These are phyloP conservation scores for Pitangus sulphuratus DNA, from an alignment of 2,797 vertebrate genomes.

Conservation along the genomic window DNA sequence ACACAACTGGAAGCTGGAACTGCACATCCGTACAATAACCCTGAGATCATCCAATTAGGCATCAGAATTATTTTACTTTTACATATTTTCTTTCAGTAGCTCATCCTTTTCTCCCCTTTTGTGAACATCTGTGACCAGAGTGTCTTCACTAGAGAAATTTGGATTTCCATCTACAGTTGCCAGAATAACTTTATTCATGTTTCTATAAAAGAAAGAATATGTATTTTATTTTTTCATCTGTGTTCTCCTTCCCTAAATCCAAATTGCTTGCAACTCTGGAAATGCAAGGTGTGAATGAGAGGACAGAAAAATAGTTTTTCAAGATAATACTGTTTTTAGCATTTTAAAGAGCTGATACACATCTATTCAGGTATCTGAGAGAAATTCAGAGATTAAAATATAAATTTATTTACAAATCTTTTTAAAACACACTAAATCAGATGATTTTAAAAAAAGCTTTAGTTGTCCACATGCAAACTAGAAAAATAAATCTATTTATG, in stretches of 20 bases:
- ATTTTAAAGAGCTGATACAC: background rate
- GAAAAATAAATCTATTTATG: constrained; percentile 68
- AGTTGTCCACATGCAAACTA: constrained; percentile 67
- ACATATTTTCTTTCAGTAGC: constrained; percentile 19
- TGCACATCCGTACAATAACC: background rate
- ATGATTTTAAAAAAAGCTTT: constrained; percentile 57
- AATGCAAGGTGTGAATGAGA: background rate
- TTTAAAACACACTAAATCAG: constrained; percentile 61
- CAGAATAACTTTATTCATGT: constrained; percentile 31
- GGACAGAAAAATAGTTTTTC: constrained; percentile 6
- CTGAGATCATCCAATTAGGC: background rate
- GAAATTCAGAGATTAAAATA: constrained; percentile 63
- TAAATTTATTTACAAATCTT: constrained; percentile 65
- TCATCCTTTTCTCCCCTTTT: background rate
- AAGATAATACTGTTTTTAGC: constrained; percentile 16
- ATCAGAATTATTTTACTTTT: constrained; percentile 42
- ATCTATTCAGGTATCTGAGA: constrained; percentile 27
- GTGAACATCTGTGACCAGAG: background rate
- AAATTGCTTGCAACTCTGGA: background rate
- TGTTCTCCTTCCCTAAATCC: background rate
- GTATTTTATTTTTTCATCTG: background rate
- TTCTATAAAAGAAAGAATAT: background rate
- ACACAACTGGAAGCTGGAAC: background rate
- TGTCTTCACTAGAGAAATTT: constrained; percentile 12
- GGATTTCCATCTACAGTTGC: constrained; percentile 17